A percentile compares a stretch with the other conserved stretches of the same genome.
These are phyloP conservation scores for Nycteola revayana DNA, from an alignment of 2,888 invertebrate genomes.

Conservation along the genomic window DNA sequence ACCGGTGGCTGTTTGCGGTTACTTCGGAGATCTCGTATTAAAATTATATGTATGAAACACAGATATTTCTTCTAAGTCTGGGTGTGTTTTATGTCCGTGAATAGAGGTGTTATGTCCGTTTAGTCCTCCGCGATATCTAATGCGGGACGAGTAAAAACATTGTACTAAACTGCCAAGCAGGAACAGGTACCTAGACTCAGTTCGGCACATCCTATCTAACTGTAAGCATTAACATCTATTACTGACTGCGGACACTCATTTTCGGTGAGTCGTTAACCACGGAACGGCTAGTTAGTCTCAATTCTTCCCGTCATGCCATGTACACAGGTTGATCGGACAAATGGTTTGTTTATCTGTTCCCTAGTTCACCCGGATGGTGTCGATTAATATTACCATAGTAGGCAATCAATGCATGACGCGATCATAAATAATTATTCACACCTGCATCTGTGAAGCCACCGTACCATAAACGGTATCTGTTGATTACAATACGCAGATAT, in stretches of 20 bases:
- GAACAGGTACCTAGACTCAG: too few species aligned
- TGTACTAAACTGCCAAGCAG: too few species aligned
- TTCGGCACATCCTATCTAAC: conserved; percentile 12
- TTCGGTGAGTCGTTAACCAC: conserved; percentile 10
- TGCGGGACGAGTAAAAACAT: too few species aligned
- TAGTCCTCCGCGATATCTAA: too few species aligned
- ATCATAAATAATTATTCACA: conserved; percentile 32
- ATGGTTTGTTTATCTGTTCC: conserved; percentile 4
- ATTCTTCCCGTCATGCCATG: conserved; percentile 11
- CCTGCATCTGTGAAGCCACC: conserved; percentile 26
- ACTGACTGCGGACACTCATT: conserved; percentile 1
- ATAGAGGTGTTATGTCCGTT: too few species aligned
- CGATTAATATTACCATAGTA: conserved; percentile 25
- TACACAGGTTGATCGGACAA: neutral
- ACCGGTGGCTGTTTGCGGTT: too few species aligned
- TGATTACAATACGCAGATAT: conserved; percentile 28
- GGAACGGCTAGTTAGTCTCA: conserved; percentile 9
- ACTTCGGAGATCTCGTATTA: too few species aligned
- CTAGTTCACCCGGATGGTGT: conserved; percentile 10
- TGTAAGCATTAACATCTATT: conserved; percentile 11
- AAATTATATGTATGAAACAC: too few species aligned
- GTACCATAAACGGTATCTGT: conserved; percentile 27
- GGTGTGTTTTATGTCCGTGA: too few species aligned
- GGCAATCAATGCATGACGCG: conserved; percentile 30
- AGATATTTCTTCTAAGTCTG: too few species aligned